phyloP scores from a whole-genome alignment of 2,888 invertebrate genomes.

The Chloromyia formosa region DNA sequence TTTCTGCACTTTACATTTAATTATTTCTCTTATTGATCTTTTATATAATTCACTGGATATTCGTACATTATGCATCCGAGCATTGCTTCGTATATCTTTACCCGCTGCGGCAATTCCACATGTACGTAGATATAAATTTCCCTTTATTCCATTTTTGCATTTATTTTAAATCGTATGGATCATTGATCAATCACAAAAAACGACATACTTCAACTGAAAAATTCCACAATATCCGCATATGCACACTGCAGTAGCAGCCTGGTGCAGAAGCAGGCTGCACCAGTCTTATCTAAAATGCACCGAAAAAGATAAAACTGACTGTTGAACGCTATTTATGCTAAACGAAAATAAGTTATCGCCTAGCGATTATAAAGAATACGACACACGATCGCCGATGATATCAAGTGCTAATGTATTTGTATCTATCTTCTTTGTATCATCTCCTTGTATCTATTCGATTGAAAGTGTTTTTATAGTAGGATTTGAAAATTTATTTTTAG shows the following conservation, averaged over 20 bases:
- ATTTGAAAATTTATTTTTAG: slow-evolving; percentile 36
- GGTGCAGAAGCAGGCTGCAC: neutral
- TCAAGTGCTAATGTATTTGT: slow-evolving; percentile 41
- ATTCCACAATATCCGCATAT: slow-evolving; percentile 29
- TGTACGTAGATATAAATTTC: slow-evolving; percentile 22
- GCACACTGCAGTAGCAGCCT: slow-evolving; percentile 12
- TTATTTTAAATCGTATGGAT: slow-evolving; percentile 31
- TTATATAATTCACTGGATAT: slow-evolving; percentile 24
- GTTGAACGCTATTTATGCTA: slow-evolving; percentile 47
- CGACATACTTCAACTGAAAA: slow-evolving; percentile 21
- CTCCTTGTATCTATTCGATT: slow-evolving; percentile 13
- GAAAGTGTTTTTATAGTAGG: slow-evolving; percentile 21
- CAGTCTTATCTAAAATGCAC: slow-evolving; percentile 44
- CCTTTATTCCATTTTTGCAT: slow-evolving; percentile 29
- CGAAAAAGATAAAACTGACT: slow-evolving; percentile 45
- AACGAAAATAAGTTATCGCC: slow-evolving; percentile 48
- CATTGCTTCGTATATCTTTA: neutral
- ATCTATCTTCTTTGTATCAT: slow-evolving; percentile 29
- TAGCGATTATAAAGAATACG: slow-evolving; percentile 8
- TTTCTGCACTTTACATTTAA: slow-evolving; percentile 17
- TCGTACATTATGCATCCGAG: slow-evolving; percentile 3
- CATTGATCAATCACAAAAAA: slow-evolving; percentile 40
- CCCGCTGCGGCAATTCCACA: neutral
- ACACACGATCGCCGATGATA: slow-evolving; percentile 20
- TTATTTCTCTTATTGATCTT: slow-evolving; percentile 36